These are phyloP conservation scores for Ochropleura leucogaster DNA, from an alignment of 2,888 invertebrate species.

Conservation along the genomic window DNA sequence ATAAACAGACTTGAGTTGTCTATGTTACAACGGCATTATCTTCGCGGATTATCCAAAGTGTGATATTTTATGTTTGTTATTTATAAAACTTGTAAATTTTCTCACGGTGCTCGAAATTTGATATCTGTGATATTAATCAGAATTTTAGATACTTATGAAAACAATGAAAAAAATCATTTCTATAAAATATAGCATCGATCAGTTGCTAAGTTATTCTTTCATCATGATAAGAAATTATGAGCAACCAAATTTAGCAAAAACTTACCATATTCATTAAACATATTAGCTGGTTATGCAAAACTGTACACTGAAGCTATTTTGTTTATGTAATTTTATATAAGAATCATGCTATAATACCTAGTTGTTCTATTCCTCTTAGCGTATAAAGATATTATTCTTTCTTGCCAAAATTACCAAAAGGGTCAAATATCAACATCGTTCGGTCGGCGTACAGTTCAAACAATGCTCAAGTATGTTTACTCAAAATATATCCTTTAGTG, in stretches of 20 bases:
- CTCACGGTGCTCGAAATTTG: constrained; percentile 46
- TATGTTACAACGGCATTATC: constrained; percentile 6
- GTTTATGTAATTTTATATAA: background rate
- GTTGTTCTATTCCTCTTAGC: background rate
- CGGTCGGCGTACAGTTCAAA: constrained; percentile 70
- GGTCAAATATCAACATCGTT: constrained; percentile 76
- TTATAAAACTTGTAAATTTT: constrained; percentile 22
- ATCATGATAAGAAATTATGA: constrained; percentile 32
- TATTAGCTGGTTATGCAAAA: constrained; percentile 31
- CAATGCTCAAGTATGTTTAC: constrained; percentile 87
- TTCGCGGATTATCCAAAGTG: constrained; percentile 28
- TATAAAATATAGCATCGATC: constrained; percentile 25
- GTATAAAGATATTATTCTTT: constrained; percentile 37
- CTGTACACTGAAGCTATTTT: constrained; percentile 11
- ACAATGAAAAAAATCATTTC: constrained; percentile 31
- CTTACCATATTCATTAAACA: background rate
- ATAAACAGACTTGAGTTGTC: background rate
- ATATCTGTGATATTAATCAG: constrained; percentile 35
- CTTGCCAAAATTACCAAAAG: constrained; percentile 29
- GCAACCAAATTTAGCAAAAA: constrained; percentile 5
- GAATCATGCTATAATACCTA: background rate
- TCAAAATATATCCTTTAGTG: constrained; percentile 85
- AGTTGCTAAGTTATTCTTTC: constrained; percentile 33
- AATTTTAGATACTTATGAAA: constrained; percentile 18
- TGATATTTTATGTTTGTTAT: constrained; percentile 36